phyloP scores from a whole-genome alignment of 2,888 invertebrate genomes.

The Azorinus chamasolen region DNA sequence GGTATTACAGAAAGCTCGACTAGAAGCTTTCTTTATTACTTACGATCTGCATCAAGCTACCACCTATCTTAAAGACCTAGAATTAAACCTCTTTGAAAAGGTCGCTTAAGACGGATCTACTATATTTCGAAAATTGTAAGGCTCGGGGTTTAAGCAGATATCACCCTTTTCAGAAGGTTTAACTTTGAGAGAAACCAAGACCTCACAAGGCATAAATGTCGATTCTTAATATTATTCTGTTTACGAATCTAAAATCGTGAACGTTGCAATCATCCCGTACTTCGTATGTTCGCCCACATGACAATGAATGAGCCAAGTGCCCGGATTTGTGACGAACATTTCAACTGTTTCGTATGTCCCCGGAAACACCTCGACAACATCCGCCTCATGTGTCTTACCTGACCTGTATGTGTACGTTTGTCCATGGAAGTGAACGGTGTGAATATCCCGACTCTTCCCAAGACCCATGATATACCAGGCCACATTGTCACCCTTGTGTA shows the following conservation, averaged over 20 bases:
- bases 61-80: no score
- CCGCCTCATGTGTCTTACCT: constrained; percentile 47
- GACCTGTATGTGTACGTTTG: constrained; percentile 64
- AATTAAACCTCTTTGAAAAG: no score
- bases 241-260: constrained; percentile 17
- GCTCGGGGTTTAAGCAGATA: no score
- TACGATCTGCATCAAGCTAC: no score
- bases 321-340: constrained; percentile 71
- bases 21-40: no score
- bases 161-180: no score
- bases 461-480: constrained; percentile 74
- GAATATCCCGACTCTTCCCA: constrained; percentile 67
- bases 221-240: no score
- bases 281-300: constrained; percentile 68
- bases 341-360: constrained; percentile 65
- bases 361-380: constrained; percentile 73
- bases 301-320: constrained; percentile 71
- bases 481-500: constrained; percentile 60
- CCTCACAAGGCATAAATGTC: no score
- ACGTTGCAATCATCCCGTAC: constrained; percentile 69
- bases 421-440: constrained; percentile 72
- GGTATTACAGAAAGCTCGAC: no score
- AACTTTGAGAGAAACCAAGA: no score
- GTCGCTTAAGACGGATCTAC: no score
- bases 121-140: no score